Evolutionary conservation across 2,888 invertebrate species (phyloP).

Genomic region (Erannis defoliaria): DNA sequence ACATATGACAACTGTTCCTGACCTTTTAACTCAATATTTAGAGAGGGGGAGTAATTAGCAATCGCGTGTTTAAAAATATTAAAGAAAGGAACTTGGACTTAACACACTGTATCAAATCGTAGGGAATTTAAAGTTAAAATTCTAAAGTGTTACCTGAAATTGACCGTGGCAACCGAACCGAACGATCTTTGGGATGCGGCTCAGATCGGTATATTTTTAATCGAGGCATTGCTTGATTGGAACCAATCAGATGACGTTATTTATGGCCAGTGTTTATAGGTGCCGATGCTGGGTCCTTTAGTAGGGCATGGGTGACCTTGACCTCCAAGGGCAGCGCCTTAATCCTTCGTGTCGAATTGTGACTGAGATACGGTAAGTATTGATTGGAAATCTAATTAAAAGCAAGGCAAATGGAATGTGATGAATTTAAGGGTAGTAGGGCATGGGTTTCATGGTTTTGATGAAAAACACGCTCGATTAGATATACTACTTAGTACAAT

Average conservation of each 20-base stretch:
- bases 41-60: conserved; percentile 28
- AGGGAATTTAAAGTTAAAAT: conserved; percentile 52
- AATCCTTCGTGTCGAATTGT: conserved; percentile 80
- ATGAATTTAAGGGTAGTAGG: conserved; percentile 55
- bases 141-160: conserved; percentile 62
- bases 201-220: conserved; percentile 67
- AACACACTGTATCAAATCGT: conserved; percentile 51
- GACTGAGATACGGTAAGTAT: conserved; percentile 64
- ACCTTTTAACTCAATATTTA: conserved; percentile 37
- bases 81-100: conserved; percentile 49
- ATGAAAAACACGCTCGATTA: neutral
- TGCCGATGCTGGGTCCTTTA: conserved; percentile 59
- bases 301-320: conserved; percentile 49
- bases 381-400: conserved; percentile 75
- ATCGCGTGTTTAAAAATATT: conserved; percentile 40
- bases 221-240: conserved; percentile 77
- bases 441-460: neutral
- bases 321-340: conserved; percentile 53
- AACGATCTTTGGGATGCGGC: conserved; percentile 55
- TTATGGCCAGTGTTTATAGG: conserved; percentile 70
- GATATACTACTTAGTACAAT: neutral
- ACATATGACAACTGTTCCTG: conserved; percentile 40
- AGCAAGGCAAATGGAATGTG: conserved; percentile 63
- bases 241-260: conserved; percentile 82
- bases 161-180: conserved; percentile 58